Percentiles rank a stretch among this genome's conserved stretches.
phyloP scores from a whole-genome alignment of 2,888 invertebrate genomes.

The Acleris literana region DNA sequence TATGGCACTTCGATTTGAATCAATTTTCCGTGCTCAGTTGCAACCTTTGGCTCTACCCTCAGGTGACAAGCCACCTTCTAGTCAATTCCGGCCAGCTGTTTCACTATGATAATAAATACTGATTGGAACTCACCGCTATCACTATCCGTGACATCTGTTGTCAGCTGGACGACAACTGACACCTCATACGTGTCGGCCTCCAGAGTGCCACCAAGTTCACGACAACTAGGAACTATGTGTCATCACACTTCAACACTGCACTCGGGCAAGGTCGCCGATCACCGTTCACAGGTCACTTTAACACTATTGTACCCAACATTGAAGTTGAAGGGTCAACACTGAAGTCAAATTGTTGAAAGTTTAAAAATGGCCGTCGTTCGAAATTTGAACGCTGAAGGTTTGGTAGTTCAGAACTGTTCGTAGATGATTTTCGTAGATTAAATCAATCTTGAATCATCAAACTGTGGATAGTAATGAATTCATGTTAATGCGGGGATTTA shows the following conservation, averaged over 20 bases:
- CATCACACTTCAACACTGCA: constrained; percentile 47
- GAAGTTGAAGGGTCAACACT: neutral
- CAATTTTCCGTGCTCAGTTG: no score
- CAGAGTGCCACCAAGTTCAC: constrained; percentile 66
- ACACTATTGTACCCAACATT: constrained; percentile 1
- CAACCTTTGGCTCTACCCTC: no score
- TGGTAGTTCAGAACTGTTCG: constrained; percentile 6
- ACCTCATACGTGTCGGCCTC: constrained; percentile 80
- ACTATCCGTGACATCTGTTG: constrained; percentile 80
- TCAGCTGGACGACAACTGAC: constrained; percentile 82
- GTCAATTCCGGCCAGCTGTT: no score
- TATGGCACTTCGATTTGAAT: no score
- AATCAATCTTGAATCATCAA: constrained; percentile 24
- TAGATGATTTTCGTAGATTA: constrained; percentile 26
- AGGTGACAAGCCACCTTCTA: no score
- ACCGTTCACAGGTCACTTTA: constrained; percentile 15
- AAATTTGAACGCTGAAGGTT: no score
- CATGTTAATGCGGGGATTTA: constrained; percentile 16
- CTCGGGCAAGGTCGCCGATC: constrained; percentile 22
- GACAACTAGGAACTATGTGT: constrained; percentile 45
- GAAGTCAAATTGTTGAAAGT: neutral
- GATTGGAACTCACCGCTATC: constrained; percentile 70
- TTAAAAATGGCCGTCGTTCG: no score
- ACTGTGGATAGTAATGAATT: constrained; percentile 19
- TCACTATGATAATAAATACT: no score